Evolutionary conservation across 2,888 invertebrate species (phyloP).

Genomic region (Agrilus cyanescens): DNA sequence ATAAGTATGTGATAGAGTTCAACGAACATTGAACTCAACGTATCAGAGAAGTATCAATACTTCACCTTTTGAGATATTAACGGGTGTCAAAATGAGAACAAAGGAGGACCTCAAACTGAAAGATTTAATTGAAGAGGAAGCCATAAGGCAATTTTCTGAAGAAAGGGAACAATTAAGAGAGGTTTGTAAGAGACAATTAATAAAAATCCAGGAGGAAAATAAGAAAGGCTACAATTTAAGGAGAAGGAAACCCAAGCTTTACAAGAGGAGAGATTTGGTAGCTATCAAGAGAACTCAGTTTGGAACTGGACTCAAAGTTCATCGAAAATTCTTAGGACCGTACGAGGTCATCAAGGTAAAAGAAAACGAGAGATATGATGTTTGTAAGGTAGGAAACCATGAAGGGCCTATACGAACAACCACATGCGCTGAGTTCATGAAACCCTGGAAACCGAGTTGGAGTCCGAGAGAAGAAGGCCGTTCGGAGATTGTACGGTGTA

Average conservation of each 20-base stretch:
- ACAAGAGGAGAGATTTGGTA: no score
- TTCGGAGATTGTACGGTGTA: no score
- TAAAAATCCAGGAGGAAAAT: conserved; percentile 11
- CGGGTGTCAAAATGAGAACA: conserved; percentile 11
- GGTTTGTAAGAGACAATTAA: conserved; percentile 11
- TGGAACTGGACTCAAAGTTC: conserved; percentile 22
- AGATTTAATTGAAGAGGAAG: conserved; percentile 14
- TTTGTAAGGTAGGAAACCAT: conserved; percentile 17
- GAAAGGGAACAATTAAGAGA: conserved; percentile 7
- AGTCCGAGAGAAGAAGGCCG: no score
- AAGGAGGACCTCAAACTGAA: conserved; percentile 9
- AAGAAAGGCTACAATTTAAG: no score
- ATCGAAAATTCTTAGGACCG: conserved; percentile 24
- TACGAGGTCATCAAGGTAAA: conserved; percentile 19
- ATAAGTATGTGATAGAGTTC: conserved; percentile 11
- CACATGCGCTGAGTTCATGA: not conserved
- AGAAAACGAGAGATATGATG: conserved; percentile 21
- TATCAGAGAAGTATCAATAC: conserved; percentile 12
- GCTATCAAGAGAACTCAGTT: conserved; percentile 27
- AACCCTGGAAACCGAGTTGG: no score
- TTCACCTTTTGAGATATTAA: conserved; percentile 15
- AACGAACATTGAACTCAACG: conserved; percentile 12
- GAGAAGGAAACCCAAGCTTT: no score
- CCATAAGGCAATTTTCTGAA: conserved; percentile 7
- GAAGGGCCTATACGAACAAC: conserved; percentile 17